Evolutionary conservation across 2,888 invertebrate species (phyloP).

Genomic region (Artemia sinica): DNA sequence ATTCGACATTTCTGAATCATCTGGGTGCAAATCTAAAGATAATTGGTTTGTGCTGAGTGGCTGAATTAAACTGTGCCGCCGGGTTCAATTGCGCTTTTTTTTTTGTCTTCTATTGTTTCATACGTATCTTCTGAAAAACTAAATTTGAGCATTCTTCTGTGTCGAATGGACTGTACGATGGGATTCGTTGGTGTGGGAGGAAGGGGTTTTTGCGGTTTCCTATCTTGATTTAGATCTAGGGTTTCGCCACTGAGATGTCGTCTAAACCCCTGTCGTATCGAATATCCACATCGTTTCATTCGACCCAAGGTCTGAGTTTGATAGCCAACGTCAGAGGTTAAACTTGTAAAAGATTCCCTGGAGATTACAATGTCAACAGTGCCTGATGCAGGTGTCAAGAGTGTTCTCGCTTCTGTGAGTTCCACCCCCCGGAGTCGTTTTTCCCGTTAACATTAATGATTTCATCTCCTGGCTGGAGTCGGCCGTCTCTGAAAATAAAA

Average conservation of each 20-base stretch:
- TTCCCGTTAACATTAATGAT: conserved; percentile 53
- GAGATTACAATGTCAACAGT: conserved; percentile 50
- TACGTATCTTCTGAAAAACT: not conserved
- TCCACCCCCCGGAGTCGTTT: conserved; percentile 45
- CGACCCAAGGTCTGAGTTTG: conserved; percentile 11
- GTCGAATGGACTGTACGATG: not conserved
- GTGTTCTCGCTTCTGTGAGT: conserved; percentile 29
- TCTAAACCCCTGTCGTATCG: conserved; percentile 4
- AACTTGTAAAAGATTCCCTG: conserved; percentile 29
- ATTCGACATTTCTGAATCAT: not conserved
- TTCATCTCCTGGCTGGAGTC: conserved; percentile 49
- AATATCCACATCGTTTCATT: not conserved
- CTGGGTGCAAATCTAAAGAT: not conserved
- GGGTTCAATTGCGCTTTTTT: not conserved
- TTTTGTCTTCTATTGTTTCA: no score
- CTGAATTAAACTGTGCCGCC: not conserved
- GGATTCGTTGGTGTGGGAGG: not conserved
- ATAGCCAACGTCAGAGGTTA: conserved; percentile 8
- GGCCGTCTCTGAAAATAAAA: conserved; percentile 40
- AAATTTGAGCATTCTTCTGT: not conserved
- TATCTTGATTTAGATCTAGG: not conserved
- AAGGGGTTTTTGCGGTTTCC: not conserved
- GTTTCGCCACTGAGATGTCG: conserved; percentile 5
- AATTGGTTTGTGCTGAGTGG: not conserved
- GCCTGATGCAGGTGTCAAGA: conserved; percentile 38